These are phyloP conservation scores for Polydesmus complanatus DNA, from an alignment of 2,888 invertebrate species.

Conservation along the genomic window DNA sequence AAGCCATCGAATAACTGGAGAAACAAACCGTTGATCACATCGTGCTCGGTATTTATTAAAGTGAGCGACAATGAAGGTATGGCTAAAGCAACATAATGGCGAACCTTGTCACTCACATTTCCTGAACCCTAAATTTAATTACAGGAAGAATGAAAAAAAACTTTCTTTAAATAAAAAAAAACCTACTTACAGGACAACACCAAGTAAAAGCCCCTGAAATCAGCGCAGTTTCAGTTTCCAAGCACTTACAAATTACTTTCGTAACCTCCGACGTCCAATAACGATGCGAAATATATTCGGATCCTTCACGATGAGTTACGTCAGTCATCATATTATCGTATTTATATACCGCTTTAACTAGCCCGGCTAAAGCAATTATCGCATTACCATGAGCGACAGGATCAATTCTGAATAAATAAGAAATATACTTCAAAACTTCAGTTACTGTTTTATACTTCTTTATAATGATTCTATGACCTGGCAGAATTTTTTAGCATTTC, in stretches of 20 bases:
- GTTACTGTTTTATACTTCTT: neutral
- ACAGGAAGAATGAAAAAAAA: neutral
- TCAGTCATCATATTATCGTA: neutral
- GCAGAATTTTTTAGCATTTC: neutral
- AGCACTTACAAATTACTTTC: neutral
- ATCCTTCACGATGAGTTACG: neutral
- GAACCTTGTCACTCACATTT: neutral
- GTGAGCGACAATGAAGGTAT: neutral
- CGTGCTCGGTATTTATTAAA: neutral
- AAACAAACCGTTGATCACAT: neutral
- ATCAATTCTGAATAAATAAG: constrained; percentile 13
- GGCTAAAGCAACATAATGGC: neutral
- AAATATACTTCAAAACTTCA: neutral
- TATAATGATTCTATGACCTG: neutral
- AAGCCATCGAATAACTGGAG: neutral
- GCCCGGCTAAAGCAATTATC: constrained; percentile 6
- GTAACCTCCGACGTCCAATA: neutral
- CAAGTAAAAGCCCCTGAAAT: neutral
- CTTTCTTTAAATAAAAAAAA: neutral
- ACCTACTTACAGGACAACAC: neutral
- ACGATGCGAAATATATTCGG: neutral
- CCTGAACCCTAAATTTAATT: neutral
- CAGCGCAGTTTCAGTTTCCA: neutral
- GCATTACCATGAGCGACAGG: constrained; percentile 10
- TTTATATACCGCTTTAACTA: constrained; percentile 9